Evolutionary conservation across 2,888 invertebrate species (phyloP).

Genomic region (Hirtodrosophila trivittata): DNA sequence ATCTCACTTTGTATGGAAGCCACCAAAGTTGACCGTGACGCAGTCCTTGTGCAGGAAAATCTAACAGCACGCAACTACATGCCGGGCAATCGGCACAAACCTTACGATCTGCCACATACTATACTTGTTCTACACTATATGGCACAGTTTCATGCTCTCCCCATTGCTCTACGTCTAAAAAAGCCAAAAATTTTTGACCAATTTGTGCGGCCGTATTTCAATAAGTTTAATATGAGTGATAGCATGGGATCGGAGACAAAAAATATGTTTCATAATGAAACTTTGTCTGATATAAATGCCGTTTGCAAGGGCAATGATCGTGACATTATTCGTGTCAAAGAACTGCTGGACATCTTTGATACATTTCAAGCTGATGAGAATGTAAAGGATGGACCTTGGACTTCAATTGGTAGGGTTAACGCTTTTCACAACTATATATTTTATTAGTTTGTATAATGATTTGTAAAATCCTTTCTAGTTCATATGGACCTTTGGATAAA

Average conservation of each 20-base stretch:
- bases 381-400: constrained; percentile 84
- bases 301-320: constrained; percentile 55
- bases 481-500: constrained; percentile 87
- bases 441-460: background rate
- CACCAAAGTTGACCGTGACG: constrained; percentile 85
- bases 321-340: constrained; percentile 49
- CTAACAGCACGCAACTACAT: constrained; percentile 85
- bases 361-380: constrained; percentile 55
- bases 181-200: constrained; percentile 84
- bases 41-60: constrained; percentile 86
- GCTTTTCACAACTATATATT: too few relatives aligned
- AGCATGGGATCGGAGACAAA: constrained; percentile 46
- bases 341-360: constrained; percentile 59
- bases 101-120: constrained; percentile 85
- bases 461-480: constrained; percentile 18
- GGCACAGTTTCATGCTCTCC: constrained; percentile 86
- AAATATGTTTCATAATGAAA: constrained; percentile 51
- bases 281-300: constrained; percentile 50
- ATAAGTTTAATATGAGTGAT: constrained; percentile 67
- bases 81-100: constrained; percentile 84
- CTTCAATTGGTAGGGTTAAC: constrained; percentile 83
- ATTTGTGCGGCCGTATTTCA: constrained; percentile 83
- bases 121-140: constrained; percentile 84
- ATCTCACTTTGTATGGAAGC: constrained; percentile 81
- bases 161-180: constrained; percentile 85